phyloP scores from a whole-genome alignment of 1,140 invertebrate species.

The Eueides isabella region DNA sequence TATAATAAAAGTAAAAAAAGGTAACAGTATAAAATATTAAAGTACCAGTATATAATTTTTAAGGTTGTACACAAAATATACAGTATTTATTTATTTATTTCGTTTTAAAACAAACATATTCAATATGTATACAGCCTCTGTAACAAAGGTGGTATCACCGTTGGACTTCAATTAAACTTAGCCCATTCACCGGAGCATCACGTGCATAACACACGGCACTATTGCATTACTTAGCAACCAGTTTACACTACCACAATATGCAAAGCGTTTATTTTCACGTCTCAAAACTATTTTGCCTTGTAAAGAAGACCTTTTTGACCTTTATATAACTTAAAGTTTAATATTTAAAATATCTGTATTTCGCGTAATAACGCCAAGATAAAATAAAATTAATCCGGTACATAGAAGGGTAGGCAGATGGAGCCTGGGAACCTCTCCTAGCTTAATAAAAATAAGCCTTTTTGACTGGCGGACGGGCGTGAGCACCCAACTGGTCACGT shows the following conservation, averaged over 20 bases:
- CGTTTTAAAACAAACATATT: neutral
- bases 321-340: neutral
- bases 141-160: constrained; percentile 35
- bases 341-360: neutral
- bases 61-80: too few relatives aligned
- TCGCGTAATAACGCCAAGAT: neutral
- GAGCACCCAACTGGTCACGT: too few relatives aligned
- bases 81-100: neutral
- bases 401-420: too few relatives aligned
- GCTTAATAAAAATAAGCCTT: too few relatives aligned
- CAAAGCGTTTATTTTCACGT: constrained; percentile 20
- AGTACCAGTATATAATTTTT: too few relatives aligned
- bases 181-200: constrained; percentile 51
- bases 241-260: constrained; percentile 44
- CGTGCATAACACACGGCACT: constrained; percentile 49
- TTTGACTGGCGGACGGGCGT: too few relatives aligned
- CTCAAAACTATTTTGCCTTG: neutral
- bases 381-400: too few relatives aligned
- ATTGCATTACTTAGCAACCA: constrained; percentile 50
- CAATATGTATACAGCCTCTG: constrained; percentile 22
- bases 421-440: too few relatives aligned
- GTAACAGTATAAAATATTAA: too few relatives aligned
- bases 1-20: too few relatives aligned
- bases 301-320: neutral
- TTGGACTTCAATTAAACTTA: constrained; percentile 66